Conservation (phyloP, 2,113 vertebrate genomes). For the Phalacrocorax pelagicus region DNA sequence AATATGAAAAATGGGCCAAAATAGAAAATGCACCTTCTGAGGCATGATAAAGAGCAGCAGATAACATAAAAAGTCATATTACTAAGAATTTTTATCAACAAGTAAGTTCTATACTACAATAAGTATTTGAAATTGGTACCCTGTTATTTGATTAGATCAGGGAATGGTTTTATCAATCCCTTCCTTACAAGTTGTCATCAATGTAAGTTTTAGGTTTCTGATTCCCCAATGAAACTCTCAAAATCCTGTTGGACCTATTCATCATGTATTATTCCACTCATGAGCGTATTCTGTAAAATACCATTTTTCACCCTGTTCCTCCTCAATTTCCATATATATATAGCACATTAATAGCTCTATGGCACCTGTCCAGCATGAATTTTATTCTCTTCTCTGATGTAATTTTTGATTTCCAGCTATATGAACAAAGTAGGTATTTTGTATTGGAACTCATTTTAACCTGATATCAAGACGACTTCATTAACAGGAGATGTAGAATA, state of each 20-base stretch:
- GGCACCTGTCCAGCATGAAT: background rate
- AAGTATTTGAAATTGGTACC: background rate
- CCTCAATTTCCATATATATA: background rate
- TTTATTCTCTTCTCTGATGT: background rate
- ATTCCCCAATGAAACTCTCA: background rate
- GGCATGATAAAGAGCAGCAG: background rate
- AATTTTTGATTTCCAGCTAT: background rate
- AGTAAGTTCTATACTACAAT: background rate
- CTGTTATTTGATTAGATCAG: background rate
- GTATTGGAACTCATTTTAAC: background rate
- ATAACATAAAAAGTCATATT: conserved; percentile 68
- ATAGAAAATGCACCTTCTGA: background rate
- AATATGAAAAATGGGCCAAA: background rate
- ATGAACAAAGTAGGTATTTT: background rate
- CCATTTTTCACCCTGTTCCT: background rate
- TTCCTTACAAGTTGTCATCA: background rate
- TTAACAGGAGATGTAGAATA: background rate
- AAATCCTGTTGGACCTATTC: background rate
- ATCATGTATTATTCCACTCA: background rate
- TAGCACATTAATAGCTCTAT: background rate
- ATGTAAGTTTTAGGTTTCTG: background rate
- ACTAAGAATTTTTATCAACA: conserved; percentile 40
- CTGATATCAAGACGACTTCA: background rate
- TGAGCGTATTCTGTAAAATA: background rate
- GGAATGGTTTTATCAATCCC: background rate